Evolutionary conservation across 2,888 invertebrate genomes (phyloP).

Genomic region (Limnephilus rhombicus): DNA sequence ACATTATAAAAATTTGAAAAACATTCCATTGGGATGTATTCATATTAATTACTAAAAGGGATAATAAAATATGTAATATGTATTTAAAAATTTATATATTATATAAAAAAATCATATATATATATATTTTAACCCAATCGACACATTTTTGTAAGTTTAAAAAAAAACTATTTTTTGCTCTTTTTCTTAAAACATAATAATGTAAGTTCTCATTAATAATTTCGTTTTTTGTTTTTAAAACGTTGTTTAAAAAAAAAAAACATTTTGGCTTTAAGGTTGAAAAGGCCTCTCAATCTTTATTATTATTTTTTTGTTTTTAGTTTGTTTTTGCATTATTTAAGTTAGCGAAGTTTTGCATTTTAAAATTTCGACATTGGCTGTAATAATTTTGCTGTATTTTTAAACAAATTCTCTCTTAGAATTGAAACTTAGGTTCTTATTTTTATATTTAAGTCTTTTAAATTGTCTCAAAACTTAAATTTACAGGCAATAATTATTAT

Average conservation of each 20-base stretch:
- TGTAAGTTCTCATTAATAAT: slow-evolving; percentile 16
- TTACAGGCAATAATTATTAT: not conserved
- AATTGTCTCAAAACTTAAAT: not conserved
- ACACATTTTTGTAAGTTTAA: slow-evolving; percentile 15
- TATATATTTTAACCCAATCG: slow-evolving; percentile 19
- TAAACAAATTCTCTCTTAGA: not conserved
- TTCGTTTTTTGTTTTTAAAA: not conserved
- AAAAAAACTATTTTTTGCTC: not conserved
- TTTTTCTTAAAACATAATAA: slow-evolving; percentile 25
- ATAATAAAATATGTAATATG: slow-evolving; percentile 10
- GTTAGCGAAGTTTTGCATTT: slow-evolving; percentile 8
- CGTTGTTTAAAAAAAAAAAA: slow-evolving; percentile 24
- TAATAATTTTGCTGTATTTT: slow-evolving; percentile 17
- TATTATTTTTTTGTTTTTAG: slow-evolving; percentile 33
- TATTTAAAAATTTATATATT: slow-evolving; percentile 7
- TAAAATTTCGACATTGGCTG: slow-evolving; percentile 26
- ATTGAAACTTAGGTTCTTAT: slow-evolving; percentile 3
- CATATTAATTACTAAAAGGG: slow-evolving; percentile 17
- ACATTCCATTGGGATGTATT: slow-evolving; percentile 37
- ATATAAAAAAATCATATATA: not conserved
- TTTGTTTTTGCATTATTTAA: slow-evolving; percentile 36
- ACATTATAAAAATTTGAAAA: slow-evolving; percentile 25
- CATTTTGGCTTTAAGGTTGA: slow-evolving; percentile 30
- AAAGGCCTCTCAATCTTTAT: not conserved
- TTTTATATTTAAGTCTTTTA: slow-evolving; percentile 4